Evolutionary conservation across 2,888 invertebrate species (phyloP), one percentile per base, ranked within the genome.

Genomic region (Lepidonotus clava): DNA sequence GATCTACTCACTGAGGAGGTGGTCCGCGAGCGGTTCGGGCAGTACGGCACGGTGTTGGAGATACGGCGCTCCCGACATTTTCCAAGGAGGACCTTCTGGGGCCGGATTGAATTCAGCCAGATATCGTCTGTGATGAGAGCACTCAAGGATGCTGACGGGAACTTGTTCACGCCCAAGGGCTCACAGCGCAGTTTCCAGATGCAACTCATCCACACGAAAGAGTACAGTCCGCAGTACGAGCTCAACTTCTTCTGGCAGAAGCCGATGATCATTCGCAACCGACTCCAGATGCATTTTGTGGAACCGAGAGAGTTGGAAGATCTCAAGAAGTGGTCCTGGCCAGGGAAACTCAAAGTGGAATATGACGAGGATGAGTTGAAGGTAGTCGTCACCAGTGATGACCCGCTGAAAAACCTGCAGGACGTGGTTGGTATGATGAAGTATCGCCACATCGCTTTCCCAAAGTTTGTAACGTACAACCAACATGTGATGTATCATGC

Each of bases 401-500:
- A 51, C 14, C 21, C 51, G 14, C 11, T 21, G 11, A 11, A 18
- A 14, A 51, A 51, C 51, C 51, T 51, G 11, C 11, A 14, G 11
- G 51, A 51, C 21, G 21, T 51, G 51, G 51, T 14, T 11, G 21
- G 14, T 51, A 14, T 21, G 14, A 11, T 51, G 14, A 51, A 14
- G 51, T 51, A 51, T 51, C 11, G 14, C 11, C 11, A 11, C 14
- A 11, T 21, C 11, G 51, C 21, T 11, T 80, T 46, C 80, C 80
- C 80, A 21, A 80, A 80, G 80, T 80, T 80, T 18, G 46, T 46
- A 41, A 80, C 80, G 8, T 80, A 80, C 80, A 80, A 51, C 51
- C 80, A 80, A 14, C 80, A 80, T 80, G 80, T 80, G 24, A 80
- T 80, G 46, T 80, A 80, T 18, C 46, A 80, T 14, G 80, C 80